phyloP scores from a whole-genome alignment of 2,888 invertebrate species.

The Erebia aethiops region DNA sequence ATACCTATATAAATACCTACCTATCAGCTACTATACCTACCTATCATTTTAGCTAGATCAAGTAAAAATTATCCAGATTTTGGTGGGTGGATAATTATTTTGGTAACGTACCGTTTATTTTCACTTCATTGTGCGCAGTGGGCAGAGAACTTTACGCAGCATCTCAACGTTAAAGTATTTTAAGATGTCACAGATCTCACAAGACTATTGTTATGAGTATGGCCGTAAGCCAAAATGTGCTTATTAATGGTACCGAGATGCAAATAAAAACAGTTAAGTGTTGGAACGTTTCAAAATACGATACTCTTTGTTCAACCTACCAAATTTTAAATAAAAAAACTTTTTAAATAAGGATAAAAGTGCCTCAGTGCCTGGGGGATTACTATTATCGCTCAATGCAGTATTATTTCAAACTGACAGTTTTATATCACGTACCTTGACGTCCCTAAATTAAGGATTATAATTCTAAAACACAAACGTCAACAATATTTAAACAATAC shows the following conservation, averaged over 20 bases:
- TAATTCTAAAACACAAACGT: no score
- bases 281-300: constrained; percentile 1
- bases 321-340: background rate
- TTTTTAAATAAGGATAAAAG: no score
- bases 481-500: no score
- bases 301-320: background rate
- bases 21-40: no score
- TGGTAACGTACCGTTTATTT: background rate
- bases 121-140: constrained; percentile 1
- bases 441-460: no score
- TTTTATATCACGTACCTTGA: no score
- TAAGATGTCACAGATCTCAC: constrained; percentile 22
- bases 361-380: no score
- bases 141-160: constrained; percentile 5
- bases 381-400: no score
- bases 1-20: no score
- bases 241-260: constrained; percentile 13
- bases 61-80: background rate
- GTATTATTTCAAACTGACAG: no score
- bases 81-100: constrained; percentile 8
- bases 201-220: constrained; percentile 14
- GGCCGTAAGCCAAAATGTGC: constrained; percentile 1
- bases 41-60: no score
- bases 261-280: constrained; percentile 16
- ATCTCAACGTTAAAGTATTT: constrained; percentile 6